phyloP scores from a whole-genome alignment of 2,113 vertebrate genomes.

The Australoheros scitulus region DNA sequence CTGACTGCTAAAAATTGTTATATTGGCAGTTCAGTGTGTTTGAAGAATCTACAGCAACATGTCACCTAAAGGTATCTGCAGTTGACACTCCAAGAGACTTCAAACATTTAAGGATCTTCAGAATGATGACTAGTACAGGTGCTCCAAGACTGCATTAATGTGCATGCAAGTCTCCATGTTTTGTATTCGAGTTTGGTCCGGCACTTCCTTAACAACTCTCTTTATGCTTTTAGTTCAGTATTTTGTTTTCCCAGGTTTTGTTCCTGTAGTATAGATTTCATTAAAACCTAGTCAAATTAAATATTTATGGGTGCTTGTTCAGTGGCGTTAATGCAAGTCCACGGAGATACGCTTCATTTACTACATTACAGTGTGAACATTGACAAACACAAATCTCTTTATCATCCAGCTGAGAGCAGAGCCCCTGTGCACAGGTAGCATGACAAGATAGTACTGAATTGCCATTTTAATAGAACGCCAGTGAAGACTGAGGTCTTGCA shows the following conservation, averaged over 20 bases:
- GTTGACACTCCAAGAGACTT: slow-evolving; percentile 37
- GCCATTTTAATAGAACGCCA: slow-evolving; percentile 20
- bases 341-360: not conserved
- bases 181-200: not conserved
- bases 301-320: not conserved
- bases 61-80: slow-evolving; percentile 27
- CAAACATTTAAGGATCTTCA: slow-evolving; percentile 33
- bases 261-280: not conserved
- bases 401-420: not conserved
- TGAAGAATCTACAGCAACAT: slow-evolving; percentile 65
- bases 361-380: not conserved
- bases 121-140: not conserved
- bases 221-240: not conserved
- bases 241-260: not conserved
- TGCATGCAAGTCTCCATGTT: not conserved
- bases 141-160: slow-evolving; percentile 8
- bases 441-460: not conserved
- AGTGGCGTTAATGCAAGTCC: not conserved
- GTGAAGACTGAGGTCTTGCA: not conserved
- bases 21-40: slow-evolving; percentile 48
- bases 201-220: not conserved
- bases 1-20: slow-evolving; percentile 43
- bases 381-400: not conserved
- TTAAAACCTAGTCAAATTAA: not conserved
- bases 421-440: not conserved